Evolutionary conservation across 1,140 invertebrate species (phyloP).

Genomic region (Drosophila kikkawai): DNA sequence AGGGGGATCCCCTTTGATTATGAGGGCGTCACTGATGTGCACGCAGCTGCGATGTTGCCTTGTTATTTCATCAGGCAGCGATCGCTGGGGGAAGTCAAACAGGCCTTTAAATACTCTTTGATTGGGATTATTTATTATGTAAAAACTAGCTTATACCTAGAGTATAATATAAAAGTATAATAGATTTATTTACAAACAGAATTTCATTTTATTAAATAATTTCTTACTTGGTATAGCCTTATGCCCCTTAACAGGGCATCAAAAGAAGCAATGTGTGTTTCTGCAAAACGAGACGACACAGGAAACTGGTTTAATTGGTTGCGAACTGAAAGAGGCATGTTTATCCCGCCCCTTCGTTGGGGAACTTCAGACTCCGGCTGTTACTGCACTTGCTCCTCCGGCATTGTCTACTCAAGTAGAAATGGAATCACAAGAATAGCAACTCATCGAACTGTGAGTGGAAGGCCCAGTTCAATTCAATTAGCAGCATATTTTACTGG

Average conservation of each 20-base stretch:
- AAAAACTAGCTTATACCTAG: not conserved
- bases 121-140: not conserved
- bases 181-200: not conserved
- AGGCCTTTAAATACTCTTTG: not conserved
- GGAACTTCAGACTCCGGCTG: not conserved
- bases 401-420: constrained; percentile 38
- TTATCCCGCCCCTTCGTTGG: constrained; percentile 6
- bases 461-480: constrained; percentile 74
- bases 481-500: constrained; percentile 69
- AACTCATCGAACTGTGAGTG: constrained; percentile 71
- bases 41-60: constrained; percentile 35
- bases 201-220: not conserved
- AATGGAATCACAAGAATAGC: constrained; percentile 61
- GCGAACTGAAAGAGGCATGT: constrained; percentile 48
- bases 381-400: constrained; percentile 48
- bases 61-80: constrained; percentile 68
- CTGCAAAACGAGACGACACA: constrained; percentile 54
- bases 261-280: constrained; percentile 4
- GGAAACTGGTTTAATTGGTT: constrained; percentile 78
- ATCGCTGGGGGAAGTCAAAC: constrained; percentile 36
- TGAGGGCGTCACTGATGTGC: constrained; percentile 62
- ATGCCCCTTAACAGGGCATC: not conserved
- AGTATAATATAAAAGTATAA: not conserved
- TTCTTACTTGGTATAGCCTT: not conserved
- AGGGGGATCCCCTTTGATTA: constrained; percentile 55